A percentile compares a stretch with the other conserved stretches of the same genome.
Conservation (phyloP, 1,140 invertebrate genomes). For the Copidosoma floridanum region DNA sequence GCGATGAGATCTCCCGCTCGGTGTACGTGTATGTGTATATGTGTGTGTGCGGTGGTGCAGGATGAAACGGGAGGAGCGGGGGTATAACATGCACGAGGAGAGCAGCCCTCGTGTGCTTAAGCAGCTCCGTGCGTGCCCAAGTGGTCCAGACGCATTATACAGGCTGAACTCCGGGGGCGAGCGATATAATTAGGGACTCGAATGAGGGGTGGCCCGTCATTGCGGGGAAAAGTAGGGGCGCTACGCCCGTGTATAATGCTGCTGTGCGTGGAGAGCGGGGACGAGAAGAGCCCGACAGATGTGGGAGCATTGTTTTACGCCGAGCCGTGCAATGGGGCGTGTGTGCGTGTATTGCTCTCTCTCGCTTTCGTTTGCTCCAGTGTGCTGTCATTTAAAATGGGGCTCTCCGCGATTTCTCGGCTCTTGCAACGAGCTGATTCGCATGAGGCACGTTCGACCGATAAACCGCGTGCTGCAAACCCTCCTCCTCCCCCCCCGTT, state of each 20-base stretch:
- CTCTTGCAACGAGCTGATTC: constrained; percentile 40
- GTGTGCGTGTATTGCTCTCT: no score
- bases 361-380: constrained; percentile 24
- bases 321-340: background rate
- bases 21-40: no score
- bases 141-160: constrained; percentile 55
- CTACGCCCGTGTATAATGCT: background rate
- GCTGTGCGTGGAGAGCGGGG: constrained; percentile 33
- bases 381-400: constrained; percentile 51
- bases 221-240: constrained; percentile 12
- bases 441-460: constrained; percentile 37
- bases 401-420: constrained; percentile 45
- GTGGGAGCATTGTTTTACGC: constrained; percentile 60
- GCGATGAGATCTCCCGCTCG: background rate
- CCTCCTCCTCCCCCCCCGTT: background rate
- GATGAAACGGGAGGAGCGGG: background rate
- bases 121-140: constrained; percentile 54
- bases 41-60: no score
- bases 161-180: constrained; percentile 26
- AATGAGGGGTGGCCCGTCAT: constrained; percentile 44
- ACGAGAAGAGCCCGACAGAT: constrained; percentile 58
- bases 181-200: constrained; percentile 56
- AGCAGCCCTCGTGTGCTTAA: constrained; percentile 17
- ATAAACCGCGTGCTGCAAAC: constrained; percentile 26
- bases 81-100: no score